Base-by-base conservation (phyloP, 2,888 invertebrate species). In the Dromius quadrimaculatus region DNA sequence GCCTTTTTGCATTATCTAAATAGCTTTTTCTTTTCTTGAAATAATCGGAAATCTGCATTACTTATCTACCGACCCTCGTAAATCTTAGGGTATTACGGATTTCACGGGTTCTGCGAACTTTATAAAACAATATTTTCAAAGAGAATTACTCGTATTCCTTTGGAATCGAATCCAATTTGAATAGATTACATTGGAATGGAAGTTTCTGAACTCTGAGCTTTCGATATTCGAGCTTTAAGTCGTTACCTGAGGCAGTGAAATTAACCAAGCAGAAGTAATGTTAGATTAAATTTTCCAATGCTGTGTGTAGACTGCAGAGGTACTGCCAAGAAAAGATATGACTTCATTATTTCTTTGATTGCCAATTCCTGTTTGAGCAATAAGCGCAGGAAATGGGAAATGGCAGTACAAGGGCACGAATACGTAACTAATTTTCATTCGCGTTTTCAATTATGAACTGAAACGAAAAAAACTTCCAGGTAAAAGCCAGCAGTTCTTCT, bases 91-190 rank as follows among this genome's bases (percentile, higher is more conserved):
- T n/a, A n/a, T n/a, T n/a, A n/a, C n/a, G n/a, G n/a, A n/a, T n/a
- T n/a, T n/a, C n/a, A n/a, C n/a, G n/a, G 62, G 22, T 23, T 11
- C 17, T 50, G 13, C 9, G 36, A 20, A 50, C 65, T 50, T 62
- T 50, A 34, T 50, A 65, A 65, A 65, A 65, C 65, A 65, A 65
- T 65, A 50, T 65, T 65, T 65, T 50, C 50, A 32, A 43, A 45
- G 59, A 63, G 32, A 19, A 20, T 38, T 61, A 20, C 38, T 36
- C 59, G 59, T 57, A 63, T 64, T 28, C 47, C n/a, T 41, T 54
- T 66, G 41, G 54, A 66, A 54, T 66, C 57, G 66, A 41, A 15
- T 57, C 23, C 66, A 66, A 66, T 66, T 66, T 66, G 57, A 66
- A 66, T 66, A 57, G 32, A 66, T 64, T 64, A 64, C 28, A 9